These are phyloP conservation scores for Pangasius macronema DNA, from an alignment of 2,797 vertebrate genomes.

Conservation along the genomic window DNA sequence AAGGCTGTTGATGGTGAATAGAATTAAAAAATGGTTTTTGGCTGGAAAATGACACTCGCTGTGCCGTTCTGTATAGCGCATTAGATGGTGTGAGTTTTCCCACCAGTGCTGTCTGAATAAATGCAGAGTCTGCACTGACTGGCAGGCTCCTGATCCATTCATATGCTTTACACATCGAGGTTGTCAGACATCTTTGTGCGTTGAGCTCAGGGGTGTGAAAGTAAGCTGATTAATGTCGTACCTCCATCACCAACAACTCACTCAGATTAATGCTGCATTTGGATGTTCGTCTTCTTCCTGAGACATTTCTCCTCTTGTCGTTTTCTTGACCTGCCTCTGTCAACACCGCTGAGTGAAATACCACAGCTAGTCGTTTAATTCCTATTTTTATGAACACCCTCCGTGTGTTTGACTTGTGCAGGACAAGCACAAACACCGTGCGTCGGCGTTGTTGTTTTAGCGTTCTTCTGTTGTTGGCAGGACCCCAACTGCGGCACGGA, in stretches of 20 bases:
- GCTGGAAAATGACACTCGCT: neutral
- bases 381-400: neutral
- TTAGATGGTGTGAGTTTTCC: neutral
- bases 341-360: slow-evolving; percentile 16
- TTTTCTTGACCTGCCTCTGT: slow-evolving; percentile 13
- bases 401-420: slow-evolving; percentile 1
- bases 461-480: slow-evolving; percentile 66
- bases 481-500: slow-evolving; percentile 73
- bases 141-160: neutral
- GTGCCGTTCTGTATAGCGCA: neutral
- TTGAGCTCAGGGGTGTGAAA: neutral
- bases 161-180: neutral
- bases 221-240: neutral
- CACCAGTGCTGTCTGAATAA: neutral
- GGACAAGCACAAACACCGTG: neutral
- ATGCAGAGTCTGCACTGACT: neutral
- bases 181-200: neutral
- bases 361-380: slow-evolving; percentile 18
- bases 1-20: neutral
- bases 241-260: neutral
- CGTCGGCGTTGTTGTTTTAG: neutral
- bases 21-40: neutral
- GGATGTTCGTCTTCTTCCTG: neutral
- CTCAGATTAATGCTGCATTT: neutral
- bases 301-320: slow-evolving; percentile 16